Evolutionary conservation across 2,797 vertebrate species (phyloP).

Genomic region (Takifugu ocellatus): DNA sequence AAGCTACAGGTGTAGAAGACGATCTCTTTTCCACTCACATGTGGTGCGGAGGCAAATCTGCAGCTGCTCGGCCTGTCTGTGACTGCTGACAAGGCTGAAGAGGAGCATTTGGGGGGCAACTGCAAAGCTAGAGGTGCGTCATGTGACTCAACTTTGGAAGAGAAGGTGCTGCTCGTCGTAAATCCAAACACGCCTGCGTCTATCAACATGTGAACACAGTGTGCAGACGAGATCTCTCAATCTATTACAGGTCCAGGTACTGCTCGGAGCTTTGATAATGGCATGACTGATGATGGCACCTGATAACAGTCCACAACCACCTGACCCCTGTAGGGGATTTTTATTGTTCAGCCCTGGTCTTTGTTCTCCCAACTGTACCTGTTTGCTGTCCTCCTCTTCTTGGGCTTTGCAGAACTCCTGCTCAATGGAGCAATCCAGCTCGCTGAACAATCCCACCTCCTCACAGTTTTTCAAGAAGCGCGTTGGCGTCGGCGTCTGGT

Average conservation of each 20-base stretch:
- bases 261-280: slow-evolving; percentile 17
- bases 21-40: slow-evolving; percentile 50
- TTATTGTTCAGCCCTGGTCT: neutral
- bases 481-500: slow-evolving; percentile 97
- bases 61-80: slow-evolving; percentile 42
- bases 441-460: slow-evolving; percentile 96
- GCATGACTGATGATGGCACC: slow-evolving; percentile 29
- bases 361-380: slow-evolving; percentile 70
- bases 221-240: slow-evolving; percentile 7
- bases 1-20: slow-evolving; percentile 61
- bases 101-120: neutral
- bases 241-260: slow-evolving; percentile 24
- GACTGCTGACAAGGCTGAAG: slow-evolving; percentile 40
- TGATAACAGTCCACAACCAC: slow-evolving; percentile 40
- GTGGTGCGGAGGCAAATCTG: slow-evolving; percentile 43
- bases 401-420: slow-evolving; percentile 97
- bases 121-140: slow-evolving; percentile 1
- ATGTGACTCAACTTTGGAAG: neutral
- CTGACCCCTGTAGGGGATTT: slow-evolving; percentile 22
- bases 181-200: slow-evolving; percentile 10
- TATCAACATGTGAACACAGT: slow-evolving; percentile 7
- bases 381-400: slow-evolving; percentile 96
- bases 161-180: slow-evolving; percentile 1
- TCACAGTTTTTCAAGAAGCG: slow-evolving; percentile 99
- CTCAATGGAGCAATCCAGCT: slow-evolving; percentile 95